These are phyloP conservation scores for Metallyticus violacea DNA, from an alignment of 2,888 invertebrate genomes.

Conservation along the genomic window DNA sequence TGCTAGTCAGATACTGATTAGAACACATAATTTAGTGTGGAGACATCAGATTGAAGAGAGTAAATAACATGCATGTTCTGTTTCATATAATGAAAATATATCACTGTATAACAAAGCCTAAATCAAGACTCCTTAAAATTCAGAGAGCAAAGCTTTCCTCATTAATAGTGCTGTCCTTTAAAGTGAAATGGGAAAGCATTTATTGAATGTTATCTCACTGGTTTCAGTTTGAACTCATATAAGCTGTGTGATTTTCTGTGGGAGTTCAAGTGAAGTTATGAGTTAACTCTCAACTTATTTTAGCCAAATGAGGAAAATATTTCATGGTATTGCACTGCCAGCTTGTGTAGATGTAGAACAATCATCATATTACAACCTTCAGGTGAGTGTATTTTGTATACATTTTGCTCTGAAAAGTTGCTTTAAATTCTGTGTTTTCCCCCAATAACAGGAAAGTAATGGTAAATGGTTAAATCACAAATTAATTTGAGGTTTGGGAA, in stretches of 20 bases:
- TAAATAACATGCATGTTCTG: no score
- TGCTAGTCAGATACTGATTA: no score
- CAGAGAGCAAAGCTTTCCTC: neutral
- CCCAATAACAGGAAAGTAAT: no score
- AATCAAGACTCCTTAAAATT: neutral
- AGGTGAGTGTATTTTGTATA: neutral
- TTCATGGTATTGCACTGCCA: conserved; percentile 35
- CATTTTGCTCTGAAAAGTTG: neutral
- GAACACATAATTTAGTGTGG: no score
- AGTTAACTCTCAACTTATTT: neutral
- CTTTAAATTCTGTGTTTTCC: neutral
- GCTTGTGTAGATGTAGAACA: conserved; percentile 22
- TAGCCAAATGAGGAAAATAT: conserved; percentile 5
- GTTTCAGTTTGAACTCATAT: neutral
- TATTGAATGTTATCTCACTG: neutral
- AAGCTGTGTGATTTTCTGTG: neutral
- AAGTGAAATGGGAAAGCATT: neutral
- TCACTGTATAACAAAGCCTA: no score
- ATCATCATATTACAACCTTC: neutral
- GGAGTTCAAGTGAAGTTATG: neutral
- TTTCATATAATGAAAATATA: no score
- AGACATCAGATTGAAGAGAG: no score
- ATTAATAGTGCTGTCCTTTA: neutral
- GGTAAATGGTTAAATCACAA: neutral
- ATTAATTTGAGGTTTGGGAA: no score